phyloP scores from a whole-genome alignment of 2,888 invertebrate genomes.

The Xanthia togata region DNA sequence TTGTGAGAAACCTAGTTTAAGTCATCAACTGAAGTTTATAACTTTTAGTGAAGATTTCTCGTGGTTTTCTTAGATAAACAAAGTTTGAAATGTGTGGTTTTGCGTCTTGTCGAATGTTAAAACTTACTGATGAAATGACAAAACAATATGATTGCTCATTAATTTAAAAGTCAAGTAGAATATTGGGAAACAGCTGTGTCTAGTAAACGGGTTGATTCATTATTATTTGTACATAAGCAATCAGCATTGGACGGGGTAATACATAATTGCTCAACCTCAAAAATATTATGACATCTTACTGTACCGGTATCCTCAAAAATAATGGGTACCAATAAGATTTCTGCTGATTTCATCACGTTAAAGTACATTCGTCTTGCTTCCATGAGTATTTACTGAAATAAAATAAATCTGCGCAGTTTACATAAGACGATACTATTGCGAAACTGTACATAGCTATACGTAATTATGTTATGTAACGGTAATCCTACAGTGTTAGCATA shows the following conservation, averaged over 20 bases:
- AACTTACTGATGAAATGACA: neutral
- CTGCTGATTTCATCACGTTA: slow-evolving; percentile 49
- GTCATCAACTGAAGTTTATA: slow-evolving; percentile 15
- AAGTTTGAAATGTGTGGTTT: neutral
- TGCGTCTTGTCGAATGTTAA: neutral
- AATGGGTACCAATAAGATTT: slow-evolving; percentile 51
- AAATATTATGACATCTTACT: slow-evolving; percentile 39
- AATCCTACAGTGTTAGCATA: slow-evolving; percentile 44
- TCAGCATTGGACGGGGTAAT: slow-evolving; percentile 23
- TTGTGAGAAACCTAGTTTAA: slow-evolving; percentile 20
- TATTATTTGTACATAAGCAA: slow-evolving; percentile 27
- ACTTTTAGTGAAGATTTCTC: neutral
- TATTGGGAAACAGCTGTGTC: neutral
- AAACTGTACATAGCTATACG: slow-evolving; percentile 39
- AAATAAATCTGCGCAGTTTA: slow-evolving; percentile 53
- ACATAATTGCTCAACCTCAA: slow-evolving; percentile 36
- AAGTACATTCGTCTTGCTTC: slow-evolving; percentile 59
- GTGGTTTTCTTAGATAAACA: neutral
- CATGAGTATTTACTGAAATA: slow-evolving; percentile 42
- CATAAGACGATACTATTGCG: slow-evolving; percentile 49
- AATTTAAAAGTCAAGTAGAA: neutral
- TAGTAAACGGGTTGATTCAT: neutral
- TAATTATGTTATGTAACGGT: slow-evolving; percentile 49
- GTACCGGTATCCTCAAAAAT: slow-evolving; percentile 38
- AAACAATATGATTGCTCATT: neutral